Conservation (phyloP, 2,113 vertebrate species). For the Pluvialis apricaria region DNA sequence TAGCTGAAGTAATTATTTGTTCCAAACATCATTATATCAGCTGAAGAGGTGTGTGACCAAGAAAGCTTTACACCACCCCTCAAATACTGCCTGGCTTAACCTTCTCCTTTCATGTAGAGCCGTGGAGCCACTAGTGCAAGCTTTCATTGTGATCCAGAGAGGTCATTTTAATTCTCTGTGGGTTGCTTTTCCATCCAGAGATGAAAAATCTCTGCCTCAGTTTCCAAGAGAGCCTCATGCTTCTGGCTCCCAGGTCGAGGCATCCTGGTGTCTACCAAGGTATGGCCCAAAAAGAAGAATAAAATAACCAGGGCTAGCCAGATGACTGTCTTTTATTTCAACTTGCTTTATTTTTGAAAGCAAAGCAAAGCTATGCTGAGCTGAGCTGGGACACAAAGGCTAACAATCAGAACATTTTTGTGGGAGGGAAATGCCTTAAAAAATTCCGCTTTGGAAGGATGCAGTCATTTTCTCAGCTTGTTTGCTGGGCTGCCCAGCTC, state of each 20-base stretch:
- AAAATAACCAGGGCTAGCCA: not conserved
- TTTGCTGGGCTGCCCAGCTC: not conserved
- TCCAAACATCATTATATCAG: not conserved
- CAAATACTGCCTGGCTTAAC: not conserved
- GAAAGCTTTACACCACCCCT: not conserved
- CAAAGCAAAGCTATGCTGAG: not conserved
- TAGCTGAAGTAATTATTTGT: not conserved
- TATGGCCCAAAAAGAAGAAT: not conserved
- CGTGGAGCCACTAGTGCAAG: not conserved
- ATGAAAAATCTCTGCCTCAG: not conserved
- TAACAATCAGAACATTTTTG: slow-evolving; percentile 30
- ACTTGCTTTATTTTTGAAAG: not conserved
- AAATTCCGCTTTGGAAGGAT: not conserved
- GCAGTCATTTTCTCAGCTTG: not conserved
- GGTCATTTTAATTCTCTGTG: not conserved
- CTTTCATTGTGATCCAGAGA: not conserved
- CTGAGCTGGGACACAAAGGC: not conserved
- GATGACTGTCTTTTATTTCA: not conserved
- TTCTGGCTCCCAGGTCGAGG: not conserved
- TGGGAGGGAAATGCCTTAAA: slow-evolving; percentile 19
- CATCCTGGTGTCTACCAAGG: not conserved
- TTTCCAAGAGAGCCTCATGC: not conserved
- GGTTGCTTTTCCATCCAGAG: not conserved
- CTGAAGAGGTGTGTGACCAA: not conserved
- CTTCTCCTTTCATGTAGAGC: not conserved